Evolutionary conservation across 2,113 vertebrate genomes (phyloP).

Genomic region (Macaca mulatta): DNA sequence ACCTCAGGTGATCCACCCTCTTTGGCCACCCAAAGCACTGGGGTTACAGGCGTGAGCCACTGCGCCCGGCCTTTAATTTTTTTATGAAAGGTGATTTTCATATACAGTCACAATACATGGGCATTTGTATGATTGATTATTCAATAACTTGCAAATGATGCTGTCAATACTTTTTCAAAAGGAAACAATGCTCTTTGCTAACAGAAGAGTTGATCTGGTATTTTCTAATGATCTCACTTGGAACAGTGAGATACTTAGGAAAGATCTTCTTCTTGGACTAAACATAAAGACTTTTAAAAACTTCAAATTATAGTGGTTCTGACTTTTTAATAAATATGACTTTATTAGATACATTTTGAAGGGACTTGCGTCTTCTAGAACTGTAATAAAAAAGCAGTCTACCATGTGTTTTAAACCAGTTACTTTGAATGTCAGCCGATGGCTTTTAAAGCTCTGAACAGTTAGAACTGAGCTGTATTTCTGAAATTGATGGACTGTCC

Average conservation of each 20-base stretch:
- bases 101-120: background rate
- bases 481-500: background rate
- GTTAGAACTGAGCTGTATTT: background rate
- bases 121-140: background rate
- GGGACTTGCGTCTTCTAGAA: background rate
- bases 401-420: background rate
- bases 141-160: background rate
- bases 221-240: background rate
- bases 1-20: too few relatives aligned
- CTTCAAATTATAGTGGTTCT: background rate
- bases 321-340: background rate
- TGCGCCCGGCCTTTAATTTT: fast-evolving
- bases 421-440: background rate
- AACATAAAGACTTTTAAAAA: background rate
- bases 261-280: background rate
- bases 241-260: background rate
- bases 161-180: background rate
- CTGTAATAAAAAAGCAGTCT: background rate
- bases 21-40: too few relatives aligned
- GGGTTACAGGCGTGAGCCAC: too few relatives aligned
- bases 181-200: background rate
- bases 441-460: background rate
- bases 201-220: background rate
- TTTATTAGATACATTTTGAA: conserved; percentile 4
- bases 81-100: background rate